Evolutionary conservation across 35 echinoderm and acorn worm genomes (phyloP), one percentile per base, ranked within the genome.

Genomic region (Heliocidaris erythrogramma): DNA sequence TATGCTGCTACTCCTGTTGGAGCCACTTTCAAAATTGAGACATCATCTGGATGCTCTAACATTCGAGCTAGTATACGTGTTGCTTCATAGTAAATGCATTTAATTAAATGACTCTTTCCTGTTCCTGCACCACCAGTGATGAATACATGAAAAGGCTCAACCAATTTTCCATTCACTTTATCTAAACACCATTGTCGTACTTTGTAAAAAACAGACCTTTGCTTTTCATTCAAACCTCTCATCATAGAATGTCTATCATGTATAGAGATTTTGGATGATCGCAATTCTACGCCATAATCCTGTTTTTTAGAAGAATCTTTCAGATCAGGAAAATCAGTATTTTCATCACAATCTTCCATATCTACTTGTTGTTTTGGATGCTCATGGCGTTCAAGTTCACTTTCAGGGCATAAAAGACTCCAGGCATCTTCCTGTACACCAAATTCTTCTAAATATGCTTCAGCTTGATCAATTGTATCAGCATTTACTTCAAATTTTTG

Each of bases 101-200:
- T 94, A 71, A 96, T 49, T 16, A 94, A 65, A 92, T 96, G 96
- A 90, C 85, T 91, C 92, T 96, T 96, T 10, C 95, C 95, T 6
- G 95, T 96, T 0, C 93, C 95, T 8, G 95, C 95, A 86, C 95
- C 95, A 60, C 96, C 96, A 48, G 94, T 97, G 0, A 97, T 50
- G 88, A 97, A 97, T 6, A 95, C 27, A 86, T 94, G 29, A 94
- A 97, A 42, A 3, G 35, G 35, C 3, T 42, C 35, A 42, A 42
- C 35, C 35, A 1, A 3, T 42, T 42, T 42, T 49, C 85, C 85
- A 14, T 94, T 85, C 30, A 47, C 42, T 94, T 94, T 94, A 42
- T 94, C 71, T 32, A 94, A 2, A 18, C 69, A 94, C 94, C 65
- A 94, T 35, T 94, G 65, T 48, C 94, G 88, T 7, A 88, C 9